These are phyloP conservation scores for Odontocerum albicorne DNA, from an alignment of 2,888 invertebrate species.

Conservation along the genomic window DNA sequence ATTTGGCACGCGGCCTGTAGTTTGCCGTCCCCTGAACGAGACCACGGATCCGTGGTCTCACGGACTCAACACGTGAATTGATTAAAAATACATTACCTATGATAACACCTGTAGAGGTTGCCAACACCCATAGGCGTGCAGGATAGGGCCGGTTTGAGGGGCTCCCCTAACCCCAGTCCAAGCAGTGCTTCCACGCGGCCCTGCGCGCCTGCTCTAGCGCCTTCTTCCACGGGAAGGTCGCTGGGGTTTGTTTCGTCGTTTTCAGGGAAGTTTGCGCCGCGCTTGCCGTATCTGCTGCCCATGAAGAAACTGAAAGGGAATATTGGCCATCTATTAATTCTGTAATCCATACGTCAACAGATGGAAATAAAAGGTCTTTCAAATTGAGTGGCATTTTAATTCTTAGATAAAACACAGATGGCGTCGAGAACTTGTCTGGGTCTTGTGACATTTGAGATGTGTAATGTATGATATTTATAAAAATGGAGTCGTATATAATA, in stretches of 20 bases:
- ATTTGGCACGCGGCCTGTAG: neutral
- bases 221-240: slow-evolving; percentile 11
- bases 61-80: neutral
- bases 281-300: slow-evolving; percentile 33
- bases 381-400: neutral
- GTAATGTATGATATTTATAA: neutral
- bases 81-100: slow-evolving; percentile 12
- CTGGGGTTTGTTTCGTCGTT: slow-evolving; percentile 16
- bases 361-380: neutral
- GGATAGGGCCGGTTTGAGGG: slow-evolving; percentile 4
- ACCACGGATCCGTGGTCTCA: neutral
- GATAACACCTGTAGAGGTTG: slow-evolving; percentile 29
- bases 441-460: neutral
- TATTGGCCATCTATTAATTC: neutral
- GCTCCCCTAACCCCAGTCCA: neutral
- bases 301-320: slow-evolving; percentile 27
- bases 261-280: slow-evolving; percentile 10
- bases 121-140: slow-evolving; percentile 28
- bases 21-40: neutral
- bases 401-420: neutral
- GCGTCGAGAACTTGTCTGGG: neutral
- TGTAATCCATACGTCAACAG: neutral
- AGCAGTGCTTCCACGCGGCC: slow-evolving; percentile 1
- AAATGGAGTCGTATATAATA: too few relatives aligned
- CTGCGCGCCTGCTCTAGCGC: neutral